These are phyloP conservation scores for Philaethria dido DNA, from an alignment of 2,888 invertebrate genomes.

Conservation along the genomic window DNA sequence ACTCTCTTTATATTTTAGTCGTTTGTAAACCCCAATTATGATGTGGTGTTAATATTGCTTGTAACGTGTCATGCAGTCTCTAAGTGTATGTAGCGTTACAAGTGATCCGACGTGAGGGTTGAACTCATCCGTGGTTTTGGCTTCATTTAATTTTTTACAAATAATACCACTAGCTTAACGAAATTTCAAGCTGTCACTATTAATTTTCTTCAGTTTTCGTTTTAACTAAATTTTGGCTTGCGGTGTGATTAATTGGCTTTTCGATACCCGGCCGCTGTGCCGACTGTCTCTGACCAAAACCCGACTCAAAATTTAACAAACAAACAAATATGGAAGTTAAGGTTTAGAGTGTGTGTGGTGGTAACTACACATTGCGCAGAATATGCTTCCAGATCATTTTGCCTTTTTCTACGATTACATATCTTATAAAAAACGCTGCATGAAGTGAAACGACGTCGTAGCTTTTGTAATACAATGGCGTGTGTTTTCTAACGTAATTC, in stretches of 20 bases:
- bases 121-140: slow-evolving; percentile 81
- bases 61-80: slow-evolving; percentile 15
- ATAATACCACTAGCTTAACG: slow-evolving; percentile 80
- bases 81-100: slow-evolving; percentile 15
- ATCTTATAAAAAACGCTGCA: slow-evolving; percentile 72
- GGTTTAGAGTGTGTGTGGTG: slow-evolving; percentile 84
- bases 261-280: slow-evolving; percentile 54
- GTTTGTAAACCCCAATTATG: slow-evolving; percentile 38
- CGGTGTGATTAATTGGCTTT: slow-evolving; percentile 82
- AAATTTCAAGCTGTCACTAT: slow-evolving; percentile 77
- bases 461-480: slow-evolving; percentile 70
- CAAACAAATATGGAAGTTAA: slow-evolving; percentile 72
- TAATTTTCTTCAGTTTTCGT: slow-evolving; percentile 73
- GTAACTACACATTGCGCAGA: too few species aligned
- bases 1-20: background rate
- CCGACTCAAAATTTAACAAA: slow-evolving; percentile 79
- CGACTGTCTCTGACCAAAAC: slow-evolving; percentile 53
- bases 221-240: slow-evolving; percentile 79
- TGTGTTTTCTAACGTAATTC: slow-evolving; percentile 53
- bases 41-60: slow-evolving; percentile 29
- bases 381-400: too few species aligned
- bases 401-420: too few species aligned
- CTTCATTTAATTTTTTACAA: slow-evolving; percentile 75
- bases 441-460: slow-evolving; percentile 60
- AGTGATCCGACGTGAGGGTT: slow-evolving; percentile 36